Conservation (phyloP, 2,113 vertebrate genomes). For the Podocnemis expansa region DNA sequence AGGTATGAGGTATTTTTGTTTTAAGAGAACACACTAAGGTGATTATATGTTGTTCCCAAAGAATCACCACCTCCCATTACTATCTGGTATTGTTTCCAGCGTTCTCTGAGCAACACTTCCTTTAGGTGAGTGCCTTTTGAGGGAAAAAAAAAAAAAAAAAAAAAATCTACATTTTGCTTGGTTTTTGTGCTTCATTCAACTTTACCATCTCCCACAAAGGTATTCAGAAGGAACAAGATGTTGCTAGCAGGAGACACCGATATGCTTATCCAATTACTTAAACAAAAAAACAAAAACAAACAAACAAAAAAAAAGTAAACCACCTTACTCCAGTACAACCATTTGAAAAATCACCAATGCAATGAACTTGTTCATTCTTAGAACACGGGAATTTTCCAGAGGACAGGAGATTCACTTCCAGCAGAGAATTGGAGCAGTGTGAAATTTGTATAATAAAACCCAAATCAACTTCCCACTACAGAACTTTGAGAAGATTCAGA, state of each 20-base stretch:
- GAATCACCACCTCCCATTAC: too few species aligned
- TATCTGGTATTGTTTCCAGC: background rate
- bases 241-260: background rate
- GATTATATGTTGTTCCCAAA: background rate
- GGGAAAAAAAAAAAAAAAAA: too few species aligned
- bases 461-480: constrained; percentile 21
- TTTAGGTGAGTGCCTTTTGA: background rate
- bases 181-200: background rate
- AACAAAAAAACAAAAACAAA: too few species aligned
- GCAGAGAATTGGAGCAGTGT: constrained; percentile 23
- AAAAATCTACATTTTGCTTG: background rate
- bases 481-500: constrained; percentile 48
- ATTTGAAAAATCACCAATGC: constrained; percentile 40
- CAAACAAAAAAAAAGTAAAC: too few species aligned
- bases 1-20: too few species aligned
- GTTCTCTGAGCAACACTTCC: background rate
- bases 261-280: background rate
- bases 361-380: constrained; percentile 22
- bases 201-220: background rate
- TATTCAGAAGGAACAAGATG: background rate
- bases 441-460: background rate
- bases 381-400: constrained; percentile 12
- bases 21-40: background rate
- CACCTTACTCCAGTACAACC: constrained; percentile 39
- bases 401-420: constrained; percentile 44